Evolutionary conservation across 2,888 invertebrate genomes (phyloP), one percentile per base, ranked within the genome.

Genomic region (Marronus borbonicus): DNA sequence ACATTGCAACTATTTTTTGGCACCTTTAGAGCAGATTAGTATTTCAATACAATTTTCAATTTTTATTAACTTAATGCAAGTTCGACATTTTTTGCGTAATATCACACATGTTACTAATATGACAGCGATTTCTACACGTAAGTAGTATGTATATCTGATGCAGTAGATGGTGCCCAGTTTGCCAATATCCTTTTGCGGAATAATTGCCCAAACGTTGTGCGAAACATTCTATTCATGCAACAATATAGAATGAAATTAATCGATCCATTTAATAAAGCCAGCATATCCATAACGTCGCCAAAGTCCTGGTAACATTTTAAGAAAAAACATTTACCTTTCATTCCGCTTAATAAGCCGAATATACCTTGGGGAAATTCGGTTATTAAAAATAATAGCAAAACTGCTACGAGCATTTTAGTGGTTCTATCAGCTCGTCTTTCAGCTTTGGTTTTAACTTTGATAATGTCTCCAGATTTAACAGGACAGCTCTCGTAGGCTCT

Each of bases 171-270:
- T 79, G 91, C 90, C 85, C 93, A 92, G 77, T 92, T 90, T 20
- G 90, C 90, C 80, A 93, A 87, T 44, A 92, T 91, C 78, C 90
- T 91, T n/a, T 92, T 92, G 78, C 81, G 81, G 79, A 96, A 93
- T 84, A 96, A 88, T 85, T 93, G 92, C 12, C 93, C 90, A 86
- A 95, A 96, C 1, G 95, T 95, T 82, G 92, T 93, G 17, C 98
- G 91, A 88, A 98, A 98, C 90, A 97, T 97, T 80, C 95, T 92
- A 80, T 97, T 97, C 98, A 98, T 98, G 75, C 95, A 92, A 85
- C 97, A 98, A 87, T 98, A 98, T 62, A 98, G 91, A 76, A 98
- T 94, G 86, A 98, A 98, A 88, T 97, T 98, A 78, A 98, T 95
- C 0, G 97, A 95, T 8, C 97, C 96, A 88, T 98, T 98, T 83